Evolutionary conservation across 2,797 vertebrate species (phyloP).

Genomic region (Sebastes dallii): DNA sequence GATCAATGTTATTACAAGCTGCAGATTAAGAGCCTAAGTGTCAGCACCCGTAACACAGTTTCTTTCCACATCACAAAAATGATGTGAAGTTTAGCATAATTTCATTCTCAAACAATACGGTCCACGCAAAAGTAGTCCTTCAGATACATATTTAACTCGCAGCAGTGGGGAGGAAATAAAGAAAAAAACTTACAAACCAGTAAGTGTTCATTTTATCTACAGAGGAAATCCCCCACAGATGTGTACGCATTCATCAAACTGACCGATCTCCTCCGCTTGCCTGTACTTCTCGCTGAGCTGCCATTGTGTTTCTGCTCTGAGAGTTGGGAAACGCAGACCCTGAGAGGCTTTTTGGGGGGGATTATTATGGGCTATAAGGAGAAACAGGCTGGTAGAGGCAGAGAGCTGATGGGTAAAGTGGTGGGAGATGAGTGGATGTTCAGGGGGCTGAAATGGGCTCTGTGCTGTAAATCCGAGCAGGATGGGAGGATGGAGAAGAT

Average conservation of each 20-base stretch:
- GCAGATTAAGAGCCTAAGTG: background rate
- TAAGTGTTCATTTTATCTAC: slow-evolving; percentile 58
- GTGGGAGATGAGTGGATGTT: slow-evolving; percentile 45
- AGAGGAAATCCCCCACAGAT: slow-evolving; percentile 61
- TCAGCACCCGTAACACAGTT: slow-evolving; percentile 13
- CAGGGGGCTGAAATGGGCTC: slow-evolving; percentile 24
- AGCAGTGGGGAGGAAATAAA: background rate
- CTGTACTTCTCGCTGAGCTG: slow-evolving; percentile 36
- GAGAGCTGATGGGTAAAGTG: slow-evolving; percentile 38
- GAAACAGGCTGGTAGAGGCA: slow-evolving; percentile 38
- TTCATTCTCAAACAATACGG: background rate
- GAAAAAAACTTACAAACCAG: slow-evolving; percentile 8
- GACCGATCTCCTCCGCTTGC: slow-evolving; percentile 39
- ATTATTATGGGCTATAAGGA: slow-evolving; percentile 52
- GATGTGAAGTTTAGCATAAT: background rate
- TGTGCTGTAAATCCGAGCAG: slow-evolving; percentile 53
- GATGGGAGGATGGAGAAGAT: slow-evolving; percentile 60
- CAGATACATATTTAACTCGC: slow-evolving; percentile 11
- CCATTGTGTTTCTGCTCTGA: slow-evolving; percentile 42
- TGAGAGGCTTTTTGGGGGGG: slow-evolving; percentile 52
- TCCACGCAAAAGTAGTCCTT: background rate
- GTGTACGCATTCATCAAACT: slow-evolving; percentile 57
- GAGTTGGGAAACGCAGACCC: slow-evolving; percentile 24
- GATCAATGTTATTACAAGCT: slow-evolving; percentile 16
- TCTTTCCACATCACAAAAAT: slow-evolving; percentile 8